Conservation (phyloP, 2,797 vertebrate genomes). For the Halcyon smyrnensis region DNA sequence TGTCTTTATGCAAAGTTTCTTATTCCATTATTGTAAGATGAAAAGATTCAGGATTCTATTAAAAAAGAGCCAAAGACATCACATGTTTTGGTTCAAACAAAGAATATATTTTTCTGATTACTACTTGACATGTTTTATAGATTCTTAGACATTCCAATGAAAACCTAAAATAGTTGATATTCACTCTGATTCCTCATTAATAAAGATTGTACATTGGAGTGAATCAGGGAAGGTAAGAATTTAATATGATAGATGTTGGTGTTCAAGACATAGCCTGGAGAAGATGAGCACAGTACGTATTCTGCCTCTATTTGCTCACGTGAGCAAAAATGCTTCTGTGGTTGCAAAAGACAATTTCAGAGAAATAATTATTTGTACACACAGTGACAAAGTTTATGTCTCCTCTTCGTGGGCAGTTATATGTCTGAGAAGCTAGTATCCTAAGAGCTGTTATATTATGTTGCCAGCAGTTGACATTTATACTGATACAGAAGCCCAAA, state of each 20-base stretch:
- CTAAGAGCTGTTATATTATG: background rate
- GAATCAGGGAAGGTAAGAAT: constrained; percentile 3
- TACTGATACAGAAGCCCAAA: background rate
- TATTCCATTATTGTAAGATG: background rate
- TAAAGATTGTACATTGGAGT: background rate
- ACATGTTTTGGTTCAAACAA: background rate
- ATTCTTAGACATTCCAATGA: background rate
- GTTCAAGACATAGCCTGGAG: background rate
- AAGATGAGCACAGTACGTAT: background rate
- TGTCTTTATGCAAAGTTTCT: background rate
- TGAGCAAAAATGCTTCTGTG: background rate
- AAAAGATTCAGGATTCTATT: background rate
- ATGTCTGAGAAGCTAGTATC: background rate
- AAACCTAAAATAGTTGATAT: constrained; percentile 3
- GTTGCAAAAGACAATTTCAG: background rate
- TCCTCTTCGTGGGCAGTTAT: background rate
- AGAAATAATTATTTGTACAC: background rate
- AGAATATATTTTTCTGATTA: background rate
- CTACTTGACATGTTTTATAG: constrained; percentile 2
- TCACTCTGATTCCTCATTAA: background rate
- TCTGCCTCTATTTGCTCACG: background rate
- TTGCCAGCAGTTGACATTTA: background rate
- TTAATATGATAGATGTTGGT: background rate
- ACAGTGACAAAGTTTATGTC: background rate
- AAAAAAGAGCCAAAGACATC: background rate